These are phyloP conservation scores for Ptilorrhoa leucosticta DNA, from an alignment of 2,113 vertebrate genomes.

Conservation along the genomic window DNA sequence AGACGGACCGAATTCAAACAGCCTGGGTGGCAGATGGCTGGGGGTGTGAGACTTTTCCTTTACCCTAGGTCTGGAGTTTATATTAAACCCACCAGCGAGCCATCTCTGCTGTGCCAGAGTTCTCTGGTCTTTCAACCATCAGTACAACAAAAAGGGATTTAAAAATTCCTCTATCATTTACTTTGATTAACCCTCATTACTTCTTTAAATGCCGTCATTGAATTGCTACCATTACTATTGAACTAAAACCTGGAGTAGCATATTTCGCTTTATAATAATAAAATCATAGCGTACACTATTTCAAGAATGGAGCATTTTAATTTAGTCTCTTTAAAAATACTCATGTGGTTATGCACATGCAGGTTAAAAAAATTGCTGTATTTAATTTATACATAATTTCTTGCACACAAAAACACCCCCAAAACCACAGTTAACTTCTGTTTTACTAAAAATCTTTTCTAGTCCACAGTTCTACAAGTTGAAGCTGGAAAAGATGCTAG, in stretches of 20 bases:
- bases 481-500: neutral
- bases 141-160: no score
- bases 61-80: no score
- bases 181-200: neutral
- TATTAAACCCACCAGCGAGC: no score
- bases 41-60: no score
- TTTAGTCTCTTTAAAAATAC: neutral
- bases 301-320: neutral
- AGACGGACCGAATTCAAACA: no score
- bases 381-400: neutral
- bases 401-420: neutral
- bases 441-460: neutral
- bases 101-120: no score
- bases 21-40: no score
- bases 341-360: neutral
- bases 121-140: no score
- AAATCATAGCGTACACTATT: neutral
- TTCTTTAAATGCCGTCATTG: neutral
- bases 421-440: neutral
- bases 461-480: neutral
- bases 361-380: neutral
- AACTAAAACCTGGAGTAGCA: neutral
- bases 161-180: neutral
- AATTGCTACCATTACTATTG: neutral
- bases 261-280: neutral